A percentile compares a stretch with the other conserved stretches of the same genome.
These are phyloP conservation scores for Actinia equina DNA, from an alignment of 64 coral and sea anemone species.

Conservation along the genomic window DNA sequence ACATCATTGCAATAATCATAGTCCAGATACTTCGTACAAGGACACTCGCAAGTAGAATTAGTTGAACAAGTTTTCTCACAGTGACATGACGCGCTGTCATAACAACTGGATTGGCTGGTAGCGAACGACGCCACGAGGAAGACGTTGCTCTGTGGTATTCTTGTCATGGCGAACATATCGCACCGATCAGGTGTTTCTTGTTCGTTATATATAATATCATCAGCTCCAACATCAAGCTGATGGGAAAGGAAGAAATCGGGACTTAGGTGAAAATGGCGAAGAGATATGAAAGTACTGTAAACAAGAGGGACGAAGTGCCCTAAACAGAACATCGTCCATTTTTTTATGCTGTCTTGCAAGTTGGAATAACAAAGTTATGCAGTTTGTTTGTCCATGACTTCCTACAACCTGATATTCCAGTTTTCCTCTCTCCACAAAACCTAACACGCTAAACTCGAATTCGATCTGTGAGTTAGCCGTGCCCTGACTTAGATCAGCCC, in stretches of 20 bases:
- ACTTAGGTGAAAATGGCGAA: neutral
- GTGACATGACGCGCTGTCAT: conserved; percentile 8
- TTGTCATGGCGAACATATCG: neutral
- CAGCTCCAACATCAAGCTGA: neutral
- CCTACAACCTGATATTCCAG: too few relatives aligned
- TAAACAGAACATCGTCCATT: too few relatives aligned
- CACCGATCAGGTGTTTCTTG: neutral
- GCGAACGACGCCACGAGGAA: conserved; percentile 22
- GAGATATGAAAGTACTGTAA: neutral
- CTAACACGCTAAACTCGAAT: too few relatives aligned
- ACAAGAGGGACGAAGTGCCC: too few relatives aligned
- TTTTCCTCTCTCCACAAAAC: too few relatives aligned
- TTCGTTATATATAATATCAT: neutral
- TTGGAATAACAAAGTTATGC: too few relatives aligned
- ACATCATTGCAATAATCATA: conserved; percentile 39
- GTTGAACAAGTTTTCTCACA: conserved; percentile 7
- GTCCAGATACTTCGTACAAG: conserved; percentile 23
- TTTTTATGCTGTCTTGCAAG: too few relatives aligned
- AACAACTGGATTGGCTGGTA: neutral
- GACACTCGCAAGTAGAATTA: conserved; percentile 40
- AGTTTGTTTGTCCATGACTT: too few relatives aligned
- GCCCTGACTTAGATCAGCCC: too few relatives aligned
- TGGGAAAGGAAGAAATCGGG: neutral
- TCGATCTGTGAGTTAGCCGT: too few relatives aligned
- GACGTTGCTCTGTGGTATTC: conserved; percentile 41